Base-by-base conservation (phyloP, 2,113 vertebrate genomes). In the Ondatra zibethicus region DNA sequence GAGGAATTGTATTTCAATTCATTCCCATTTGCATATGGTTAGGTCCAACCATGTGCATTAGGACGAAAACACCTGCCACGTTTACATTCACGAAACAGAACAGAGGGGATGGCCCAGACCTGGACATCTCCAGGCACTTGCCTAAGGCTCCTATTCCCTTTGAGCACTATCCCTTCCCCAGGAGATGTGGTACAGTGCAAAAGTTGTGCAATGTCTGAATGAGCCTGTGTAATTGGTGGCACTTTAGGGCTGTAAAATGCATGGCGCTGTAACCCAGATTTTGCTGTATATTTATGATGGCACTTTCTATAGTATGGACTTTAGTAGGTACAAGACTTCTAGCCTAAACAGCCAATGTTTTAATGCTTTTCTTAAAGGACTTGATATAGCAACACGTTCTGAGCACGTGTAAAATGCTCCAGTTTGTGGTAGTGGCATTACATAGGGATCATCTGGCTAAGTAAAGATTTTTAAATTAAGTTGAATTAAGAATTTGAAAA, bases 221-320 rank as follows among this genome's bases (percentile, higher is more conserved):
- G 96, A 97, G 96, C 96, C 93, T 9, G 50, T 81, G 91, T 91
- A 90, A 88, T 75, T 90, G 97, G 97, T 93, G 96, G 97, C 97
- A 98, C 97, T 98, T 98, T 93, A 92, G 91, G 96, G 92, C 96
- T 98, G 95, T 94, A 95, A 96, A 97, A 97, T 96, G 97, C 92
- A 17, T 96, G 88, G 25, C 63, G 92, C 93, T 95, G 96, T 97
- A 90, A 97, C 95, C 96, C 93, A 96, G 96, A 63, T 55, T 97
- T 97, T 97, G 98, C 98, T 98, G 97, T 98, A 95, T 98, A 98
- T 98, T 98, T 98, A 97, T 97, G 97, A 98, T 92, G 97, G 98
- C 98, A 99, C 98, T 99, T 99, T 99, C 93, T 97, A 98, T 96
- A 97, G 97, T 97, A 98, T 98, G 96, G 98, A 97, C 75, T 90